Conservation (phyloP, 2,888 invertebrate genomes). For the Drosophila birchii region DNA sequence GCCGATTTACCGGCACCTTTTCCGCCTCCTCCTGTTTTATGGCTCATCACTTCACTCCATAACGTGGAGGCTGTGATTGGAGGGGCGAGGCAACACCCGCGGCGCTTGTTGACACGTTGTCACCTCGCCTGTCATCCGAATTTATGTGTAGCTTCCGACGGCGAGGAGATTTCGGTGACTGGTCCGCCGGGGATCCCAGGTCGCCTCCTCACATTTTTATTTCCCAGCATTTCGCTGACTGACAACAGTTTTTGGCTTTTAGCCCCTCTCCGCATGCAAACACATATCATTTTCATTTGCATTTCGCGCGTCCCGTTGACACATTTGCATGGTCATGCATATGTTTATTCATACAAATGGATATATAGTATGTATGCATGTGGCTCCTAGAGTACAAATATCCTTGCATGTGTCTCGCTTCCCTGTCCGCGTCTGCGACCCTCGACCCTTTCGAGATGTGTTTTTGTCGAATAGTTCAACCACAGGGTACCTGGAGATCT, state of each 20-base stretch:
- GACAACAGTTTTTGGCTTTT: conserved; percentile 52
- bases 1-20: conserved; percentile 24
- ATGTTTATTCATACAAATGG: conserved; percentile 36
- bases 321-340: conserved; percentile 67
- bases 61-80: conserved; percentile 16
- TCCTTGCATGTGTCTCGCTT: neutral
- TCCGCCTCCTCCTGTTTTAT: conserved; percentile 7
- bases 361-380: neutral
- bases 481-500: conserved; percentile 5
- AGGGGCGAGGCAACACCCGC: conserved; percentile 56
- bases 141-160: conserved; percentile 61
- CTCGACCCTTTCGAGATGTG: conserved; percentile 13
- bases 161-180: conserved; percentile 22
- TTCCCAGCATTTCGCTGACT: conserved; percentile 16
- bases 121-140: conserved; percentile 74
- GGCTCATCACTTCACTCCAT: conserved; percentile 35
- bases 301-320: conserved; percentile 53
- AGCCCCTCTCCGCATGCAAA: conserved; percentile 60
- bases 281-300: conserved; percentile 69
- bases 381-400: neutral
- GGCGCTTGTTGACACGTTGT: conserved; percentile 78
- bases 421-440: conserved; percentile 20
- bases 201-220: conserved; percentile 10
- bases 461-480: conserved; percentile 24
- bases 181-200: conserved; percentile 20